Conservation (phyloP, 2,888 invertebrate species). For the Limenitis camilla region DNA sequence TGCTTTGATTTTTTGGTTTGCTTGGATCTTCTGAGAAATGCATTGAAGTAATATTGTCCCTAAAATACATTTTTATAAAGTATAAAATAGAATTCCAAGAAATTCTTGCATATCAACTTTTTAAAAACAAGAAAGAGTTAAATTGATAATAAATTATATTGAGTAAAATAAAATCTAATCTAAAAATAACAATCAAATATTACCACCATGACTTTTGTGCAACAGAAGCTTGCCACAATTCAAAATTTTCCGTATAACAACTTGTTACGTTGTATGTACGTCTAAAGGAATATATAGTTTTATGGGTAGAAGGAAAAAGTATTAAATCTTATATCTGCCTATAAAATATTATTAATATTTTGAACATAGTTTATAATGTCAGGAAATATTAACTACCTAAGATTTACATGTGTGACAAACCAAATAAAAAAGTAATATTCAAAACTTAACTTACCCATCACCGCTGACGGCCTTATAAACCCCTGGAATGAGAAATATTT, state of each 20-base stretch:
- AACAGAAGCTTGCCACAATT: slow-evolving; percentile 45
- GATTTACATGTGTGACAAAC: not conserved
- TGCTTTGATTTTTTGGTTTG: not conserved
- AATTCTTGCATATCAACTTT: too few relatives aligned
- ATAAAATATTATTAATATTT: not conserved
- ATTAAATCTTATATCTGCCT: too few relatives aligned
- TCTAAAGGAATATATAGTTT: slow-evolving; percentile 34
- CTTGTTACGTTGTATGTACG: slow-evolving; percentile 48
- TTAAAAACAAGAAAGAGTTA: too few relatives aligned
- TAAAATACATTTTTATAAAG: slow-evolving; percentile 5
- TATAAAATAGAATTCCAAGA: too few relatives aligned
- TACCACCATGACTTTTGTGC: slow-evolving; percentile 60
- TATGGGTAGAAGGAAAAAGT: not conserved
- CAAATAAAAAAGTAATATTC: not conserved
- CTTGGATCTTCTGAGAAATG: slow-evolving; percentile 32
- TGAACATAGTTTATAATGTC: not conserved
- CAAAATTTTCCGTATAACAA: slow-evolving; percentile 52
- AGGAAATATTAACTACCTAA: not conserved
- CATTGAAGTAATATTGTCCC: slow-evolving; percentile 53
- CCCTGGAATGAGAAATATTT: slow-evolving; percentile 38
- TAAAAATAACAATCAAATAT: slow-evolving; percentile 19
- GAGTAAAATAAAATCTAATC: not conserved
- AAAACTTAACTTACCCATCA: slow-evolving; percentile 43
- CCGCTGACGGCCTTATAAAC: slow-evolving; percentile 49
- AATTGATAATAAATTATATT: too few relatives aligned